Evolutionary conservation across 2,113 vertebrate species (phyloP).

Genomic region (Gila orcuttii): DNA sequence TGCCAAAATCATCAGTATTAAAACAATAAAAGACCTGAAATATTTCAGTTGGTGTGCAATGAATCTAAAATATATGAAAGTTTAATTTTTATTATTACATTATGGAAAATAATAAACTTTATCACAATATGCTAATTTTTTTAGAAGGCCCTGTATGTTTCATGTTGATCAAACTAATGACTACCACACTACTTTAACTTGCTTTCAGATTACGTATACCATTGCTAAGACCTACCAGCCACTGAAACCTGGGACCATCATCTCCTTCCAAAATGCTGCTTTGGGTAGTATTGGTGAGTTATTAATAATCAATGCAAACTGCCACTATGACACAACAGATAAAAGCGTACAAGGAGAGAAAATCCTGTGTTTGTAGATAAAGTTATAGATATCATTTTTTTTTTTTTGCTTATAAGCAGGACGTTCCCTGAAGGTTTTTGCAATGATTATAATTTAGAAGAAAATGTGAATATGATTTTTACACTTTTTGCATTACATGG

Average conservation of each 20-base stretch:
- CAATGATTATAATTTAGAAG: background rate
- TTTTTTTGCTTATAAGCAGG: too few species aligned
- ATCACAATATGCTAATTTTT: too few species aligned
- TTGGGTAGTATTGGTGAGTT: slow-evolving; percentile 79
- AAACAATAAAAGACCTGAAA: too few species aligned
- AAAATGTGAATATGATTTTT: background rate
- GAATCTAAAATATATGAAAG: too few species aligned
- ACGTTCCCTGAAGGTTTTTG: background rate
- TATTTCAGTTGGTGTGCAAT: too few species aligned
- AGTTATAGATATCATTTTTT: background rate
- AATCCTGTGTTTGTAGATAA: too few species aligned
- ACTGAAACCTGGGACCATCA: slow-evolving; percentile 72
- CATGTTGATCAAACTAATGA: background rate
- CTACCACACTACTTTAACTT: background rate
- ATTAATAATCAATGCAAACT: background rate
- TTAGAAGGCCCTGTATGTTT: too few species aligned
- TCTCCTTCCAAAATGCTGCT: slow-evolving; percentile 80
- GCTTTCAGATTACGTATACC: slow-evolving; percentile 78
- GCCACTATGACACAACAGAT: background rate
- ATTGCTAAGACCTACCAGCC: slow-evolving; percentile 83
- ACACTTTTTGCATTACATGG: background rate
- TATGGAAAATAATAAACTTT: too few species aligned
- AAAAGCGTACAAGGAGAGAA: background rate
- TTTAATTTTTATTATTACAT: too few species aligned
- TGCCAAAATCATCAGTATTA: too few species aligned